Conservation (phyloP, 2,888 invertebrate genomes). For the Aelia acuminata region DNA sequence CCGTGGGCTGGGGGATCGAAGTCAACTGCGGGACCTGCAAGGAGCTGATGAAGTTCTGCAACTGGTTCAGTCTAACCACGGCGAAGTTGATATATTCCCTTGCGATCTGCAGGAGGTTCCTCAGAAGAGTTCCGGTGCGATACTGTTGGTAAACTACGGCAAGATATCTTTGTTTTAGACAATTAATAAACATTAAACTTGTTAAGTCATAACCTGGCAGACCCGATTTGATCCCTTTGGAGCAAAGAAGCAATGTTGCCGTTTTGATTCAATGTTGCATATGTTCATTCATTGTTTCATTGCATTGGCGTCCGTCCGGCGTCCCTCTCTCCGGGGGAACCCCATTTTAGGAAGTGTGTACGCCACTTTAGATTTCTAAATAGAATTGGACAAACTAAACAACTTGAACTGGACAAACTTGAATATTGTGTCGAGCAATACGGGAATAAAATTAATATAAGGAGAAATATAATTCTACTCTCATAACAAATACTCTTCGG, state of each 20-base stretch:
- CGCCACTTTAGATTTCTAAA: too few species aligned
- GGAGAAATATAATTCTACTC: too few species aligned
- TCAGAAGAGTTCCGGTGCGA: neutral
- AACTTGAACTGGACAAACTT: too few species aligned
- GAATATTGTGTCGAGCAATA: too few species aligned
- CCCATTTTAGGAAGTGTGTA: too few species aligned
- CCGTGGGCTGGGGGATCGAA: neutral
- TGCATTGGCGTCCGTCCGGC: too few species aligned
- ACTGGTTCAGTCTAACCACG: neutral
- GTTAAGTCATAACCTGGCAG: neutral
- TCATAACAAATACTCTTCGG: too few species aligned
- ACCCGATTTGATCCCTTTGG: neutral
- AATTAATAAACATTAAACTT: neutral
- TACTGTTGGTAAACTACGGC: neutral
- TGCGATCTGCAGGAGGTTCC: neutral
- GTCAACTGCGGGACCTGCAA: neutral
- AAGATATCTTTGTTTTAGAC: neutral
- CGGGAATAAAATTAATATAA: too few species aligned
- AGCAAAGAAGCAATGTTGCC: neutral
- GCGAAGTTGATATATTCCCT: slow-evolving; percentile 26
- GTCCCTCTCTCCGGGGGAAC: too few species aligned
- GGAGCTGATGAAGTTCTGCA: slow-evolving; percentile 25
- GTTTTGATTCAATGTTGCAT: too few species aligned
- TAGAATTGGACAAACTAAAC: too few species aligned
- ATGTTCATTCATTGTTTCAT: too few species aligned